Conservation (phyloP, 1,140 invertebrate species). For the Coptotermes formosanus region DNA sequence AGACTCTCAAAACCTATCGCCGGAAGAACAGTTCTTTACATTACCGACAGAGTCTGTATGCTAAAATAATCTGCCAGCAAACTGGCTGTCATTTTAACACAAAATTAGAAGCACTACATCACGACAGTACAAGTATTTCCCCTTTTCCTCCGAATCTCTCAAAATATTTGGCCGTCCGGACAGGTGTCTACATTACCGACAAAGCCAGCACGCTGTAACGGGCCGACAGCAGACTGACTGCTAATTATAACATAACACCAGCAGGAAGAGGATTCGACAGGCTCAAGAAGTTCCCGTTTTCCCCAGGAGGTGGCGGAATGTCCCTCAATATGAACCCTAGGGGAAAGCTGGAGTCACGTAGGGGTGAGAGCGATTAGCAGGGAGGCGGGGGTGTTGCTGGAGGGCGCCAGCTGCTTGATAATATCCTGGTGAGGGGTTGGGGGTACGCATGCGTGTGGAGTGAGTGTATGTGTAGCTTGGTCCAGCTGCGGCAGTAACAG, state of each 20-base stretch:
- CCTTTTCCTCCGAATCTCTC: no score
- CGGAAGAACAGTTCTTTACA: no score
- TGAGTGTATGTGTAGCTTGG: neutral
- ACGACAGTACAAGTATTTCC: neutral
- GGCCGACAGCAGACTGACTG: neutral
- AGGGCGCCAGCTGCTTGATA: constrained; percentile 16
- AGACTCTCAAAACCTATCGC: no score
- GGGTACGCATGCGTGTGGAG: neutral
- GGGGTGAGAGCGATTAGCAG: neutral
- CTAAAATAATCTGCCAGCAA: neutral
- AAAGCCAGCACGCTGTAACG: neutral
- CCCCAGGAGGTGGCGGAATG: constrained; percentile 14
- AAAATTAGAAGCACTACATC: neutral
- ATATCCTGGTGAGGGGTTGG: neutral
- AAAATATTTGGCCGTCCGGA: no score
- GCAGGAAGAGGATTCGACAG: constrained; percentile 1
- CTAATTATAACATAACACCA: constrained; percentile 8
- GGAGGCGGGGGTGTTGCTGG: neutral
- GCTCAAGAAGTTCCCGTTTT: constrained; percentile 6
- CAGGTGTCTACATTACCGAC: neutral
- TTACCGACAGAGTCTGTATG: neutral
- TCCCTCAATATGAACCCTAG: constrained; percentile 14
- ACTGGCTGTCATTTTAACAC: neutral
- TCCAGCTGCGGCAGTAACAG: neutral
- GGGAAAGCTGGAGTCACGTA: neutral